These are phyloP conservation scores for Lasioglossum lativentre DNA, from an alignment of 2,888 invertebrate species.

Conservation along the genomic window DNA sequence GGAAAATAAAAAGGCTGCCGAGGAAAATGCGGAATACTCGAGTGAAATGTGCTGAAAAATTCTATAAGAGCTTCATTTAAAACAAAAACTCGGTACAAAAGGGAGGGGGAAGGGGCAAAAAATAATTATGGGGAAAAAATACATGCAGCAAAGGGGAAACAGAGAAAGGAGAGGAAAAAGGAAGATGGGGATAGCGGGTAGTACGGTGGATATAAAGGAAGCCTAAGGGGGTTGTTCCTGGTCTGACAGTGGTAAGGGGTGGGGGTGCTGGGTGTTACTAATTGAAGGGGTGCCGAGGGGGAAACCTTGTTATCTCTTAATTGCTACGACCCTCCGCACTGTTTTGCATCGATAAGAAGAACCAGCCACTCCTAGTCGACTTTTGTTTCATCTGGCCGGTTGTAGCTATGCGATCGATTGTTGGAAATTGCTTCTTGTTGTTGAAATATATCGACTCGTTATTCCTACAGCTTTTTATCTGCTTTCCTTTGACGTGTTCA, in stretches of 20 bases:
- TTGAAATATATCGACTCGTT: conserved; percentile 40
- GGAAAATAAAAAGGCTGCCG: background rate
- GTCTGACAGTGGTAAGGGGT: conserved; percentile 68
- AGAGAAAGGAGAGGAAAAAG: conserved; percentile 43
- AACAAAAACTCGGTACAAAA: background rate
- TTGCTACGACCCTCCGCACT: conserved; percentile 83
- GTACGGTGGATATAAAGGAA: conserved; percentile 52
- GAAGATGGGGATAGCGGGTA: conserved; percentile 32
- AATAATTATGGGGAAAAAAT: conserved; percentile 44
- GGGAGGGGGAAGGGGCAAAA: background rate
- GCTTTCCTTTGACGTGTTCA: conserved; percentile 21
- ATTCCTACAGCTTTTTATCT: background rate
- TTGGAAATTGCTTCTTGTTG: conserved; percentile 44
- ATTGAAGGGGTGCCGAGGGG: conserved; percentile 83
- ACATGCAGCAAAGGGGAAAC: conserved; percentile 38
- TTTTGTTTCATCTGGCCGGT: conserved; percentile 55
- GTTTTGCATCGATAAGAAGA: conserved; percentile 84
- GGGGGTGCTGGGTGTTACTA: conserved; percentile 82
- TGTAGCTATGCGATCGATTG: conserved; percentile 43
- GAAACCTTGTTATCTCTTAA: conserved; percentile 85
- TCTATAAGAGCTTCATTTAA: background rate
- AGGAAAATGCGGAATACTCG: background rate
- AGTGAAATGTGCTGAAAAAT: conserved; percentile 3
- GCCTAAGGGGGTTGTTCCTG: conserved; percentile 72
- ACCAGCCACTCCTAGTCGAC: conserved; percentile 57